phyloP scores from a whole-genome alignment of 2,888 invertebrate species.

The Slavum lentiscoides region DNA sequence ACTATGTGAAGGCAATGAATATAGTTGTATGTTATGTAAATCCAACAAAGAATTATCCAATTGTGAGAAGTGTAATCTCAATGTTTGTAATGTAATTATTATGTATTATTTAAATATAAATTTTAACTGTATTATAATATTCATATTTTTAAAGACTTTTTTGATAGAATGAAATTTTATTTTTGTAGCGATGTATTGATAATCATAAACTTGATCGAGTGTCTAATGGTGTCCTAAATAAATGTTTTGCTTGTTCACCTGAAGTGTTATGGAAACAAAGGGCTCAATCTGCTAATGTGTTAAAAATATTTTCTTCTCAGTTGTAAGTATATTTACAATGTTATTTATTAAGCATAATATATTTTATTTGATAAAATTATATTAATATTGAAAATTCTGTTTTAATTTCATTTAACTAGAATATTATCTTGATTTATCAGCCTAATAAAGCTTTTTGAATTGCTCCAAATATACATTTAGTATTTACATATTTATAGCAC shows the following conservation, averaged over 20 bases:
- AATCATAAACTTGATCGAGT: conserved; percentile 15
- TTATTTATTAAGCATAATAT: neutral
- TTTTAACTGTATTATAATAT: neutral
- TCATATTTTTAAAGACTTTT: neutral
- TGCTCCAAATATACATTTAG: too few species aligned
- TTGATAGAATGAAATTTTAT: neutral
- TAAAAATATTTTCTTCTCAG: conserved; percentile 46
- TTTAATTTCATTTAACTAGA: too few species aligned
- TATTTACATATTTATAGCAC: too few species aligned
- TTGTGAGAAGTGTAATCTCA: conserved; percentile 34
- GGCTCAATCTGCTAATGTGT: conserved; percentile 11
- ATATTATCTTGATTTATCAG: too few species aligned
- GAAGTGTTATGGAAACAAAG: conserved; percentile 24
- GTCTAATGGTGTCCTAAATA: neutral
- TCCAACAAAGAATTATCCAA: conserved; percentile 6
- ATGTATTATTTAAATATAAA: neutral
- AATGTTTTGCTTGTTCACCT: conserved; percentile 22
- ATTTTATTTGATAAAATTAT: neutral
- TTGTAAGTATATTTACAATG: conserved; percentile 23
- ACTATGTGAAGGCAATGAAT: conserved; percentile 15
- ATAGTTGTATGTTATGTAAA: conserved; percentile 28
- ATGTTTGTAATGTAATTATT: conserved; percentile 35
- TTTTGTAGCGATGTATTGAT: conserved; percentile 30
- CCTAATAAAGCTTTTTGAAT: too few species aligned
- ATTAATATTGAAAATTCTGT: neutral